Evolutionary conservation across 2,797 vertebrate genomes (phyloP).

Genomic region (Rhinella marina): DNA sequence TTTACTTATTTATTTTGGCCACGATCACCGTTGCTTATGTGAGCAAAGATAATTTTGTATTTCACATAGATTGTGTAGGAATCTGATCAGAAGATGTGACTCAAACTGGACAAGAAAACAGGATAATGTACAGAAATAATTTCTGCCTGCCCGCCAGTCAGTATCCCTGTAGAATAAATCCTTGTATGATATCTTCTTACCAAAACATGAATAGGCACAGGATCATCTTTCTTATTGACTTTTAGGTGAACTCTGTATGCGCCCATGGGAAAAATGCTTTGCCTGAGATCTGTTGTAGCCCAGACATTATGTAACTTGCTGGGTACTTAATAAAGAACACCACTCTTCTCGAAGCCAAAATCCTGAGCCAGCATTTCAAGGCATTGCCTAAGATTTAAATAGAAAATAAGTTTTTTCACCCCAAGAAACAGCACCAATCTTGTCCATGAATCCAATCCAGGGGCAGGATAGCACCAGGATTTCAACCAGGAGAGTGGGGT

Average conservation of each 20-base stretch:
- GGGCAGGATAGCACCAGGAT: too few species aligned
- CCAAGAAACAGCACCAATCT: not conserved
- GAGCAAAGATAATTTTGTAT: not conserved
- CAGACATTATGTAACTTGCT: constrained; percentile 18
- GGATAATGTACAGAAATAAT: not conserved
- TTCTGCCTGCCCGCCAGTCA: not conserved
- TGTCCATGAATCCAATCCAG: too few species aligned
- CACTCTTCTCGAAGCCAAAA: not conserved
- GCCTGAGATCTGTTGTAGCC: not conserved
- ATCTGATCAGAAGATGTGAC: constrained; percentile 3
- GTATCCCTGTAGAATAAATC: constrained; percentile 14
- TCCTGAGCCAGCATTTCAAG: not conserved
- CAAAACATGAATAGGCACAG: constrained; percentile 35
- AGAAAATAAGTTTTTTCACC: not conserved
- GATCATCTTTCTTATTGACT: constrained; percentile 49
- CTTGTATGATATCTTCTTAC: constrained; percentile 27
- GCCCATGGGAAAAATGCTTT: constrained; percentile 25
- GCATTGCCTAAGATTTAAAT: not conserved
- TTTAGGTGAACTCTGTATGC: constrained; percentile 37
- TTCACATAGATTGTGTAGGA: constrained; percentile 1
- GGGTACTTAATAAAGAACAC: not conserved
- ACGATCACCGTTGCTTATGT: too few species aligned
- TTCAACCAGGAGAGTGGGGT: too few species aligned
- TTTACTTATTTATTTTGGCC: too few species aligned
- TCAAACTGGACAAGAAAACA: not conserved